phyloP scores from a whole-genome alignment of 2,113 vertebrate species.

The Cavia porcellus region DNA sequence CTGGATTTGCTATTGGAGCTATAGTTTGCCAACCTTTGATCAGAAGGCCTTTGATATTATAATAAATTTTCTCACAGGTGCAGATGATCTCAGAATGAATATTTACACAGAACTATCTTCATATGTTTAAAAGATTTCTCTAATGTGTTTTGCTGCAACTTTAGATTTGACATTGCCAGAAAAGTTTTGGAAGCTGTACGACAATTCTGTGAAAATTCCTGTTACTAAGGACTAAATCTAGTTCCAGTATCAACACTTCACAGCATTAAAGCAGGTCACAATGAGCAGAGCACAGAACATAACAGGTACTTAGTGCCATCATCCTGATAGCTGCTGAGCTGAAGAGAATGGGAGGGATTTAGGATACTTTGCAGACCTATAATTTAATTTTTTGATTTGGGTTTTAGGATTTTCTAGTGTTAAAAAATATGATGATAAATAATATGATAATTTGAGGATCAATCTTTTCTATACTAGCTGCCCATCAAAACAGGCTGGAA shows the following conservation, averaged over 20 bases:
- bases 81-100: background rate
- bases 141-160: background rate
- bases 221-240: constrained; percentile 10
- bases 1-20: background rate
- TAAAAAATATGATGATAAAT: background rate
- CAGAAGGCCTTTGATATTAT: background rate
- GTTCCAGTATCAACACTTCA: background rate
- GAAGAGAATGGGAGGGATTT: background rate
- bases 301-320: background rate
- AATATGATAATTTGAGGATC: background rate
- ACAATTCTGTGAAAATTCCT: constrained; percentile 21
- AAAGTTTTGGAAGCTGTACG: background rate
- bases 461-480: constrained; percentile 35
- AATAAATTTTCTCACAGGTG: background rate
- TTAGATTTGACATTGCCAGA: background rate
- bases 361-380: background rate
- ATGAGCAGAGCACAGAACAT: background rate
- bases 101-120: background rate
- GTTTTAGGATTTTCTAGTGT: constrained; percentile 8
- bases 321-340: background rate
- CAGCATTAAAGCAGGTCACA: background rate
- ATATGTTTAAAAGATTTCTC: constrained; percentile 21
- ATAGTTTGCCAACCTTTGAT: background rate
- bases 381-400: background rate
- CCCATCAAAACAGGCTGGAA: background rate